These are phyloP conservation scores for Serripes groenlandicus DNA, from an alignment of 2,888 invertebrate species.

Conservation along the genomic window DNA sequence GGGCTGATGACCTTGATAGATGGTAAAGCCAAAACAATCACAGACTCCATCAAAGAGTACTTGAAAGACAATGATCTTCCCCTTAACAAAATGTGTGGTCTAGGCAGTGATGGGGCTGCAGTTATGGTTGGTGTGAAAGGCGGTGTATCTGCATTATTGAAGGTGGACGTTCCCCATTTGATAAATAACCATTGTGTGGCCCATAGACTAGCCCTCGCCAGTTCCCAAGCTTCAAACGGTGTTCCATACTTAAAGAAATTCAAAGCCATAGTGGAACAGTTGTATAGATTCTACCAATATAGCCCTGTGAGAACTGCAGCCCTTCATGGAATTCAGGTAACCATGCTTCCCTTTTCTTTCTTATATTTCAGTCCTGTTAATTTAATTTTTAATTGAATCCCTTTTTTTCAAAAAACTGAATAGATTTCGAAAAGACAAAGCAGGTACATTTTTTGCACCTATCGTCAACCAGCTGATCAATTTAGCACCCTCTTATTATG, in stretches of 20 bases:
- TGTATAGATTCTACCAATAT: conserved; percentile 48
- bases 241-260: conserved; percentile 37
- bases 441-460: too few relatives aligned
- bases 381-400: not conserved
- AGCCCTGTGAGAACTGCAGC: conserved; percentile 42
- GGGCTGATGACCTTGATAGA: conserved; percentile 14
- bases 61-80: conserved; percentile 21
- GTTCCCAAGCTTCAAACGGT: conserved; percentile 29
- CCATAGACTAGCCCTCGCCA: conserved; percentile 52
- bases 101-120: conserved; percentile 55
- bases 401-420: not conserved
- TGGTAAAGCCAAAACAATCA: conserved; percentile 54
- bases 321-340: conserved; percentile 36
- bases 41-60: not conserved
- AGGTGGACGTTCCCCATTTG: conserved; percentile 26
- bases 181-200: conserved; percentile 58
- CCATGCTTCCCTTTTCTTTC: not conserved
- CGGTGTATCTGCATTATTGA: conserved; percentile 38
- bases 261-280: conserved; percentile 49
- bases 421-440: not conserved
- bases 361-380: not conserved
- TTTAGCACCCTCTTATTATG: too few relatives aligned
- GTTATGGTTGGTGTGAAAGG: conserved; percentile 56
- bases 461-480: too few relatives aligned
- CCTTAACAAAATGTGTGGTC: conserved; percentile 40